Base-by-base conservation (phyloP, 1,140 invertebrate genomes). In the Saccostrea cuccullata region DNA sequence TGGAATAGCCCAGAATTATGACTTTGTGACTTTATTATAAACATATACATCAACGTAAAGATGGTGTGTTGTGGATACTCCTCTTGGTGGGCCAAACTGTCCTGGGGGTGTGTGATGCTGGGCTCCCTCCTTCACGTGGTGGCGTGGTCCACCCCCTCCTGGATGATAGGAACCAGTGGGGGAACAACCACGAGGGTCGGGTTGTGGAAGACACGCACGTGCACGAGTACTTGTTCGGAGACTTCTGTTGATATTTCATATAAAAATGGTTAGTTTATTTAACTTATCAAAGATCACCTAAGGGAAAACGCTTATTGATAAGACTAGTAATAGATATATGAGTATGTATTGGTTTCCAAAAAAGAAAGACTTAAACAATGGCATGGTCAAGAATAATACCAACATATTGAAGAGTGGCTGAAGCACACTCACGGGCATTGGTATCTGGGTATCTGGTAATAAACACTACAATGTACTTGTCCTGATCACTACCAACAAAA, bases 181-280 rank as follows among this genome's bases (percentile, higher is more conserved):
- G 40, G 40, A 36, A 88, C 87, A 9, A 67, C 70, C n/a, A 84
- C 82, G 2, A 84, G 87, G 64, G 83, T 88, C 1, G 87, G 87
- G 13, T 20, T 88, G 17, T 88, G 87, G 87, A 88, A 77, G 55
- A 36, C 55, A 64, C 87, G 83, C 55, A 85, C 83, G 11, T 88
- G 87, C 55, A 88, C 82, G 2, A 70, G 82, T 0, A 64, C 47
- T n/a, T 88, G 87, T 26, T 26, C 30, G 20, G 83, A 64, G 15
- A 58, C 67, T 6, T 70, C 20, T n/a, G 64, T 85, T 11, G 82
- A 67, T 30, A 70, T 67, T 55, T 70, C 58, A 26, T 88, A 84
- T 40, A 88, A 88, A 77, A 88, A 84, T 56, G 87, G 87, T 88
- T 55, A 55, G 87, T 77, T 77, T 77, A n/a, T 64, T 64, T 20